These are phyloP conservation scores for Halictus quadricinctus DNA, from an alignment of 2,888 invertebrate species.

Conservation along the genomic window DNA sequence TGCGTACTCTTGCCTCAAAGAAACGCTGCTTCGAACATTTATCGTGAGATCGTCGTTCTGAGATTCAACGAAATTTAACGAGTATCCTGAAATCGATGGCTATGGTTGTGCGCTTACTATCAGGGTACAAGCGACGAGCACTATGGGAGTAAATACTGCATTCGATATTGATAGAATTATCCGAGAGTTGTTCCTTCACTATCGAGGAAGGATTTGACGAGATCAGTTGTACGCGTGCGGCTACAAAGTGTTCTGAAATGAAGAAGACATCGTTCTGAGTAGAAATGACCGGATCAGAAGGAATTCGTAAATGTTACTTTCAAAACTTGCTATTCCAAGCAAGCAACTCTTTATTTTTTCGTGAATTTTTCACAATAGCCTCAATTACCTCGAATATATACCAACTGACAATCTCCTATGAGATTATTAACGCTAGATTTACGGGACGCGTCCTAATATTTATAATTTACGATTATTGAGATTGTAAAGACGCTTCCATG, in stretches of 20 bases:
- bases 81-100: background rate
- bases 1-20: background rate
- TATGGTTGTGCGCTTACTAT: background rate
- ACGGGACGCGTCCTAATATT: background rate
- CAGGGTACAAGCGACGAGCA: background rate
- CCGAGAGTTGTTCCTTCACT: conserved; percentile 18
- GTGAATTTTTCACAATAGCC: background rate
- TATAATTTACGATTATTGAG: background rate
- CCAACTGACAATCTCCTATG: background rate
- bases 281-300: background rate
- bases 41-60: background rate
- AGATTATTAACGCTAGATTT: background rate
- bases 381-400: background rate
- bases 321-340: background rate
- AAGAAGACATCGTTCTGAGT: background rate
- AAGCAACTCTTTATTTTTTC: background rate
- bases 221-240: conserved; percentile 2
- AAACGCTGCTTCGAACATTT: background rate
- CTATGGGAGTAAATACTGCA: conserved; percentile 12
- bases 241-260: background rate
- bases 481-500: background rate
- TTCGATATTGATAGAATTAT: conserved; percentile 14
- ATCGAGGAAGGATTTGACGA: conserved; percentile 9
- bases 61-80: background rate
- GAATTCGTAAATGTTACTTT: background rate